Evolutionary conservation across 53 echinoderm and acorn worm species (phyloP).

Genomic region (Luidia sarsii): DNA sequence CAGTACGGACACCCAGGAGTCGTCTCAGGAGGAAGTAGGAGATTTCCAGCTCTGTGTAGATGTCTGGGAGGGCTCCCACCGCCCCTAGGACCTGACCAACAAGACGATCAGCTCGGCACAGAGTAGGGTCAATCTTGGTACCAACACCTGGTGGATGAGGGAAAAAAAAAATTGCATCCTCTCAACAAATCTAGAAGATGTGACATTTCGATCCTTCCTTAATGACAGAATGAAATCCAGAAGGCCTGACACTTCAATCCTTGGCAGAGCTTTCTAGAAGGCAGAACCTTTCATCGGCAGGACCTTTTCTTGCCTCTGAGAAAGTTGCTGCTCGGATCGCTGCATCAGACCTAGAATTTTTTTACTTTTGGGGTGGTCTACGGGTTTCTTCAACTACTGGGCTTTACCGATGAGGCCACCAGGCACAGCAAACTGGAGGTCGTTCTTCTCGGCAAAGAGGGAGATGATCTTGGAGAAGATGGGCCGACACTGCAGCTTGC

Average conservation of each 20-base stretch:
- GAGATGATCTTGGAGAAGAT: constrained; percentile 99
- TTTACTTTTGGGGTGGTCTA: background rate
- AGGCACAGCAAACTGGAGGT: constrained; percentile 98
- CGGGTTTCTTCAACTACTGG: background rate
- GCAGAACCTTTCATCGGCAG: too few relatives aligned
- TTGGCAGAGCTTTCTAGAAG: too few relatives aligned
- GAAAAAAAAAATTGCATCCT: too few relatives aligned
- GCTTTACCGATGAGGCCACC: constrained; percentile 94
- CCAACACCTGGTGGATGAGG: constrained; percentile 97
- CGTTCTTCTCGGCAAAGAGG: constrained; percentile 98
- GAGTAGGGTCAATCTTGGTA: constrained; percentile 98
- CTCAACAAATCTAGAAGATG: too few relatives aligned
- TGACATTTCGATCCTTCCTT: too few relatives aligned
- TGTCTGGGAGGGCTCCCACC: constrained; percentile 95
- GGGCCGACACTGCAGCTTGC: constrained; percentile 93
- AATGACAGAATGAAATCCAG: too few relatives aligned
- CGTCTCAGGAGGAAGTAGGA: constrained; percentile 94
- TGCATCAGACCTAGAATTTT: too few relatives aligned
- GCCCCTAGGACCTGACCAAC: constrained; percentile 97
- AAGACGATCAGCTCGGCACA: constrained; percentile 94
- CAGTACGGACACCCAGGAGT: constrained; percentile 91
- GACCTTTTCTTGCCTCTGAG: too few relatives aligned
- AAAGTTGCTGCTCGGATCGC: too few relatives aligned
- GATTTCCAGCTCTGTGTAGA: constrained; percentile 99
- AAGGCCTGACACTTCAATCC: too few relatives aligned